phyloP scores from a whole-genome alignment of 2,888 invertebrate species.

The Nasonia oneida region DNA sequence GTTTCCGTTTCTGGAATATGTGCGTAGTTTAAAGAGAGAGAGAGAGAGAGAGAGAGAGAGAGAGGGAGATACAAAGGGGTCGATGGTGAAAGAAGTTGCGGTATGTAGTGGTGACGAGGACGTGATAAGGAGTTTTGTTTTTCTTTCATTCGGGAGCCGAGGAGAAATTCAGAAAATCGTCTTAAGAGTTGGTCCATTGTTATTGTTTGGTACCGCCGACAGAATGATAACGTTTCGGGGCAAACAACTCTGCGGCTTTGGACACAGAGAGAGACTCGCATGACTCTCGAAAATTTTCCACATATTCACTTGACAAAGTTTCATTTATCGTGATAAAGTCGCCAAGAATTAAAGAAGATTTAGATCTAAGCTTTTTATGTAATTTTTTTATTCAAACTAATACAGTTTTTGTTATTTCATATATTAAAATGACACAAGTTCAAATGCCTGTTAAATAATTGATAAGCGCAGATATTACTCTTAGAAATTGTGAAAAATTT shows the following conservation, averaged over 20 bases:
- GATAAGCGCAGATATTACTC: not conserved
- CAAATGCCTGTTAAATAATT: constrained; percentile 10
- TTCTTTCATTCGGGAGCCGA: constrained; percentile 28
- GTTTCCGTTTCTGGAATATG: constrained; percentile 2
- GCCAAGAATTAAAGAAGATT: constrained; percentile 10
- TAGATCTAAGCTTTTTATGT: constrained; percentile 6
- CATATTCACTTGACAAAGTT: not conserved
- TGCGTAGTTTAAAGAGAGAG: not conserved
- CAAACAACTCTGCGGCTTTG: not conserved
- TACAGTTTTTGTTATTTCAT: constrained; percentile 13
- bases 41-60: not conserved
- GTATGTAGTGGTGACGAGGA: not conserved
- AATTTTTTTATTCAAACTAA: constrained; percentile 21
- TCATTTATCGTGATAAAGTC: not conserved
- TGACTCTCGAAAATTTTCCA: not conserved
- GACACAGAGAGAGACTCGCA: not conserved
- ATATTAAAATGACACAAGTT: constrained; percentile 21
- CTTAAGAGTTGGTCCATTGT: constrained; percentile 47
- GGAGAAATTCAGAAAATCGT: constrained; percentile 38
- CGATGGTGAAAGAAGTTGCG: not conserved
- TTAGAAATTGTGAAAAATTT: constrained; percentile 22
- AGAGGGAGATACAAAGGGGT: constrained; percentile 22
- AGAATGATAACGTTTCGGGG: constrained; percentile 28
- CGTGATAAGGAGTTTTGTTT: not conserved
- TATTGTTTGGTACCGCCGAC: constrained; percentile 19